A percentile compares a stretch with the other conserved stretches of the same genome.
Conservation (phyloP, 1,140 invertebrate species). For the Drosophila busckii region DNA sequence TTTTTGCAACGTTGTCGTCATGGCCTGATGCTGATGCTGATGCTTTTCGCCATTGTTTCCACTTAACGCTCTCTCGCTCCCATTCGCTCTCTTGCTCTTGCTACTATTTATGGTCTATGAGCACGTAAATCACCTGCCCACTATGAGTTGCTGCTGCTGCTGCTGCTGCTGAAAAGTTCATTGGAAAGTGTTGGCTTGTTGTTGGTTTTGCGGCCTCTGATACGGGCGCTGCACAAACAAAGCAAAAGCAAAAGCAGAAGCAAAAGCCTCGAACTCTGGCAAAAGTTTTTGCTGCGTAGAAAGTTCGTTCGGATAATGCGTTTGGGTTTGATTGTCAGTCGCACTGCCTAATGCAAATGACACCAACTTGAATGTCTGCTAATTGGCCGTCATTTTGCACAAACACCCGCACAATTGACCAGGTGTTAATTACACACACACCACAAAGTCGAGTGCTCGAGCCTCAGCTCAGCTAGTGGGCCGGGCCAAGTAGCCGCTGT, state of each 20-base stretch:
- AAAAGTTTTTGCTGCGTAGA: slow-evolving; percentile 21
- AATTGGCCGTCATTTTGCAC: slow-evolving; percentile 14
- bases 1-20: slow-evolving; percentile 55
- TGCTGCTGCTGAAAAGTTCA: slow-evolving; percentile 60
- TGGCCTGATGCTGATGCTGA: slow-evolving; percentile 62
- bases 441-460: slow-evolving; percentile 33
- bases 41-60: slow-evolving; percentile 63
- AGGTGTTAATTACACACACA: slow-evolving; percentile 73
- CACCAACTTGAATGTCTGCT: slow-evolving; percentile 10
- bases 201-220: slow-evolving; percentile 31
- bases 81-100: not conserved
- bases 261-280: slow-evolving; percentile 22
- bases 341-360: slow-evolving; percentile 22
- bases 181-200: slow-evolving; percentile 62
- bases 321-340: slow-evolving; percentile 30
- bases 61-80: slow-evolving; percentile 1
- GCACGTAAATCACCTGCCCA: slow-evolving; percentile 66
- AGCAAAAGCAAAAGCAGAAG: slow-evolving; percentile 19
- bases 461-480: slow-evolving; percentile 15
- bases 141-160: slow-evolving; percentile 50
- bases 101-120: slow-evolving; percentile 61
- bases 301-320: slow-evolving; percentile 10
- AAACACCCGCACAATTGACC: slow-evolving; percentile 3
- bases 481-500: slow-evolving; percentile 1
- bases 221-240: slow-evolving; percentile 51